Evolutionary conservation across 1,140 invertebrate species (phyloP).

Genomic region (Drosophila hydei): DNA sequence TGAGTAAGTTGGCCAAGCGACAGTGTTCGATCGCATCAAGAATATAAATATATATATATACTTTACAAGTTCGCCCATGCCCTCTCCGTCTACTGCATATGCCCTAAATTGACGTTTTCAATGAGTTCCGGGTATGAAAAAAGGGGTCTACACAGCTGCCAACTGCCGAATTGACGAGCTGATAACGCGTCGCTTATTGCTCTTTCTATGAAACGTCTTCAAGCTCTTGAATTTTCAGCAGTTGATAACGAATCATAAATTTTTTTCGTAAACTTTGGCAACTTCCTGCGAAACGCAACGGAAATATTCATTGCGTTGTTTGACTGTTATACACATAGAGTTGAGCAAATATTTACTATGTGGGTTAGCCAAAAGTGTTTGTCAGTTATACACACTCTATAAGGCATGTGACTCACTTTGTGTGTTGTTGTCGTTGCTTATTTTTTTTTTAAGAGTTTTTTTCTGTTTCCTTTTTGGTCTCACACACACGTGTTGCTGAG

Average conservation of each 20-base stretch:
- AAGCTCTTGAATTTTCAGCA: not conserved
- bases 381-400: conserved; percentile 30
- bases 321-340: conserved; percentile 13
- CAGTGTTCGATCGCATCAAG: too few relatives aligned
- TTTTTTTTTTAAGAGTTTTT: not conserved
- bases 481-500: conserved; percentile 40
- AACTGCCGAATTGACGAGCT: not conserved
- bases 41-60: too few relatives aligned
- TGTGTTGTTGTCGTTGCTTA: not conserved
- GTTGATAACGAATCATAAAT: conserved; percentile 23
- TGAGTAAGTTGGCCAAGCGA: too few relatives aligned
- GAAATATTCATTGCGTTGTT: conserved; percentile 41
- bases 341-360: conserved; percentile 41
- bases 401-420: conserved; percentile 34
- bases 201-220: too few relatives aligned
- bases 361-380: conserved; percentile 29
- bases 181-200: conserved; percentile 16
- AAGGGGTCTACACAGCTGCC: not conserved
- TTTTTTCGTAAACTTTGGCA: conserved; percentile 23
- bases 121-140: too few relatives aligned
- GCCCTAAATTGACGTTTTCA: too few relatives aligned
- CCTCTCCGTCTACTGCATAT: too few relatives aligned
- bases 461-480: conserved; percentile 11
- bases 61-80: too few relatives aligned
- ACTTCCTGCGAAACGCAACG: conserved; percentile 45